These are phyloP conservation scores for Drosophila paranaensis DNA, from an alignment of 2,888 invertebrate species.

Conservation along the genomic window DNA sequence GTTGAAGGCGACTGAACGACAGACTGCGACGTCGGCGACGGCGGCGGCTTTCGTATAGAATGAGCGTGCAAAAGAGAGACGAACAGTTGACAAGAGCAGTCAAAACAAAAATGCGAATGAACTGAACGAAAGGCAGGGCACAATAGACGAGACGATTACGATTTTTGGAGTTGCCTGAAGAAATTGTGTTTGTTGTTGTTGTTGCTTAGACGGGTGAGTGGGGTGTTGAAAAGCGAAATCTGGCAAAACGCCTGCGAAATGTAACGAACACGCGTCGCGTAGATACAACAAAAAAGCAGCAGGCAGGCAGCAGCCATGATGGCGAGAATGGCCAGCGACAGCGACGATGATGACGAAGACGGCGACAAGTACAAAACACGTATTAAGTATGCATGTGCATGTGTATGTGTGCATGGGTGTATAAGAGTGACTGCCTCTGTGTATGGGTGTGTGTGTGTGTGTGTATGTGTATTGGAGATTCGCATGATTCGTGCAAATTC, in stretches of 20 bases:
- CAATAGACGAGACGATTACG: constrained; percentile 49
- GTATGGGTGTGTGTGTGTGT: constrained; percentile 13
- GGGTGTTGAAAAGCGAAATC: constrained; percentile 29
- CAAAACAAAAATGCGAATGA: constrained; percentile 77
- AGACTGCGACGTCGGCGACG: constrained; percentile 16
- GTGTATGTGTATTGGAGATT: constrained; percentile 69
- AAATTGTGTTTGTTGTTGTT: constrained; percentile 20
- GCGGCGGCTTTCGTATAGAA: constrained; percentile 67
- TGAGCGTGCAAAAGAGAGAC: constrained; percentile 63
- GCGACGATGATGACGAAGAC: constrained; percentile 62
- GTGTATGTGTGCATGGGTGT: constrained; percentile 22
- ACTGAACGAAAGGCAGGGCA: constrained; percentile 45
- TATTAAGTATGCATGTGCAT: constrained; percentile 67
- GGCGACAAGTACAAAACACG: constrained; percentile 81
- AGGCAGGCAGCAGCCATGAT: constrained; percentile 54
- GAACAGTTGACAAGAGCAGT: constrained; percentile 62
- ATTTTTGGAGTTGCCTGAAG: constrained; percentile 38
- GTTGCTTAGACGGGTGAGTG: constrained; percentile 4
- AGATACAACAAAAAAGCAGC: constrained; percentile 43
- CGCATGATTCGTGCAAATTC: constrained; percentile 82
- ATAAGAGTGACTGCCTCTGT: constrained; percentile 14
- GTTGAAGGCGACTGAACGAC: constrained; percentile 31
- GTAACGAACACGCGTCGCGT: constrained; percentile 51
- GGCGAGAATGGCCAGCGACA: constrained; percentile 62
- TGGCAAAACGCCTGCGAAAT: constrained; percentile 34